Evolutionary conservation across 92 coral and sea anemone species (phyloP), one percentile per base, ranked within the genome.

Genomic region (Zoanthus sociatus): DNA sequence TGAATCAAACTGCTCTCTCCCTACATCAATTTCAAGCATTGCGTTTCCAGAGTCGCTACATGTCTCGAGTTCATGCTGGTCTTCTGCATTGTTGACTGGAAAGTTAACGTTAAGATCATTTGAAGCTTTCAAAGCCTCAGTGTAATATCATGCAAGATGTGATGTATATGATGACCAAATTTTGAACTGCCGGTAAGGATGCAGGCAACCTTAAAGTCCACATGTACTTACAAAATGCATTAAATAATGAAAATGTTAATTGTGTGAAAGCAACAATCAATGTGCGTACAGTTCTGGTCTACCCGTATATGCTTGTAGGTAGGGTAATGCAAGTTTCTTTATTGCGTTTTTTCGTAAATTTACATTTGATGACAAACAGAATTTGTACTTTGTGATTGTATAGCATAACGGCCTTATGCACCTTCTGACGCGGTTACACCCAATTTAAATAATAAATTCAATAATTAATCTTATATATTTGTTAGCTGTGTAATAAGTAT

Each of bases 391-490:
- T 26, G 26, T 26, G 26, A 26, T 26, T 26, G 26, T 26, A 26
- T 26, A 26, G 26, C 26, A 26, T 26, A 26, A 26, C 26, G 26
- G 26, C 26, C 26, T 26, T 26, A 26, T 26, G 26, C 26, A 26
- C 26, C 26, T 26, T 26, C 26, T 26, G 26, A 26, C 26, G 26
- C 26, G 26, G 26, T 71, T 71, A 71, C 76, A 71, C 76, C 76
- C 76, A 71, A 71, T 71, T 71, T 31, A 71, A 71, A 71, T 71
- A 71, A 71, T 71, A 31, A 71, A 71, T 77, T 77, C 82, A 45
- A 26, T 26, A 77, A 77, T 77, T 46, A 64, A 77, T 77, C 63
- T 77, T 77, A 77, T 77, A 77, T 77, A 77, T 77, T 77, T 77
- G 82, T 64, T 46, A 64, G 46, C 26, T 26, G 26, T 26, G 26